phyloP scores from a whole-genome alignment of 2,113 vertebrate genomes.

The Microtus pennsylvanicus region DNA sequence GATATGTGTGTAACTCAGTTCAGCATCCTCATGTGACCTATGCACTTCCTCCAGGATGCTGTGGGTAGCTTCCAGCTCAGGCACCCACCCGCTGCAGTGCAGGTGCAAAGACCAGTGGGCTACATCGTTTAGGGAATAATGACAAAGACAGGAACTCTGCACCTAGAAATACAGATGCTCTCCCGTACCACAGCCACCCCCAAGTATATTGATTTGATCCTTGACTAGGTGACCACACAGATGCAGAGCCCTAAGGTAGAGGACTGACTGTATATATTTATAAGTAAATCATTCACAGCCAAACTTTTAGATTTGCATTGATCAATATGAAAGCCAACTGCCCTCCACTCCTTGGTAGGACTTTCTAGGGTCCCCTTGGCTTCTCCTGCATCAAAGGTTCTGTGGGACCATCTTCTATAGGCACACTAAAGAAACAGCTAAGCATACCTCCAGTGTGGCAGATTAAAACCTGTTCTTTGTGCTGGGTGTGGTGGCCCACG shows the following conservation, averaged over 20 bases:
- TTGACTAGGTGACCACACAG: background rate
- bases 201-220: background rate
- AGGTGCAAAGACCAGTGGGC: background rate
- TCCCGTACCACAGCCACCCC: background rate
- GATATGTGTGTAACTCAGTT: background rate
- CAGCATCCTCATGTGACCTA: background rate
- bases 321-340: conserved; percentile 7
- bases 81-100: background rate
- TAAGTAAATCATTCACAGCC: background rate
- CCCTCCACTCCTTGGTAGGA: background rate
- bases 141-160: background rate
- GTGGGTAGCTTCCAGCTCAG: background rate
- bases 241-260: background rate
- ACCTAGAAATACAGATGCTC: background rate
- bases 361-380: background rate
- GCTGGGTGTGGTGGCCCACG: background rate
- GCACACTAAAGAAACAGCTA: background rate
- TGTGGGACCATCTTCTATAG: background rate
- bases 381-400: conserved; percentile 1
- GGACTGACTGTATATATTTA: background rate
- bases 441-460: background rate
- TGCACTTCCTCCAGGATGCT: background rate
- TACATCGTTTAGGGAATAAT: background rate
- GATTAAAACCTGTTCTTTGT: conserved; percentile 2
- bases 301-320: background rate